These are phyloP conservation scores for Dicrurus megarhynchus DNA, from an alignment of 2,113 vertebrate species.

Conservation along the genomic window DNA sequence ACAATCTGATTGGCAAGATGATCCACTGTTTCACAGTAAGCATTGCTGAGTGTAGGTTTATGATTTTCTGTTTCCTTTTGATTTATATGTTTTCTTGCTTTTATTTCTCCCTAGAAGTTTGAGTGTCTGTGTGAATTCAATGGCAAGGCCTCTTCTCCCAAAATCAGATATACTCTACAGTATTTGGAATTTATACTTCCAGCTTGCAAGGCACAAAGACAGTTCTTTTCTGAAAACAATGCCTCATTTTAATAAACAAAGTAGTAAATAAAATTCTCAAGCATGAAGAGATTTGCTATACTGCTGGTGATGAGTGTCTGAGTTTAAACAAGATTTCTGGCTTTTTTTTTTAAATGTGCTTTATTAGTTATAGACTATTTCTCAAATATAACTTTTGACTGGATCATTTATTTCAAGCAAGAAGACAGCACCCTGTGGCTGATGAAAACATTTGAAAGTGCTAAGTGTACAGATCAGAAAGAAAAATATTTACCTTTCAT, in stretches of 20 bases:
- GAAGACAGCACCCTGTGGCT: not conserved
- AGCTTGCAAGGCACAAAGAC: not conserved
- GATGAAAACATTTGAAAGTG: constrained; percentile 19
- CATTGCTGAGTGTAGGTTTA: not conserved
- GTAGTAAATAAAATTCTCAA: not conserved
- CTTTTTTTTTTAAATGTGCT: not conserved
- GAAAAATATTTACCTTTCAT: constrained; percentile 46
- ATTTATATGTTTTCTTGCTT: not conserved
- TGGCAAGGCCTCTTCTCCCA: not conserved
- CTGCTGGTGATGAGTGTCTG: not conserved
- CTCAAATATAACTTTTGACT: not conserved
- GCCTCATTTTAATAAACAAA: not conserved
- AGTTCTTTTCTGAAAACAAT: not conserved
- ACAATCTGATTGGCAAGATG: not conserved
- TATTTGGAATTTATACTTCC: not conserved
- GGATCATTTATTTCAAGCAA: not conserved
- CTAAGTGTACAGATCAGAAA: constrained; percentile 2
- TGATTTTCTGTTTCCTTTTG: not conserved
- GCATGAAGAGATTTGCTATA: not conserved
- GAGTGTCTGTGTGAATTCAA: not conserved
- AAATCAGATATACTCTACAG: not conserved
- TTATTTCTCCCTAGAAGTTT: not conserved
- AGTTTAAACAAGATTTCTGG: not conserved
- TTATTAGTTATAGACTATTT: not conserved
- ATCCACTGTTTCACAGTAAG: not conserved